A percentile compares a stretch with the other conserved stretches of the same genome.
Conservation (phyloP, 2,888 invertebrate species). For the Prenolepis imparis region DNA sequence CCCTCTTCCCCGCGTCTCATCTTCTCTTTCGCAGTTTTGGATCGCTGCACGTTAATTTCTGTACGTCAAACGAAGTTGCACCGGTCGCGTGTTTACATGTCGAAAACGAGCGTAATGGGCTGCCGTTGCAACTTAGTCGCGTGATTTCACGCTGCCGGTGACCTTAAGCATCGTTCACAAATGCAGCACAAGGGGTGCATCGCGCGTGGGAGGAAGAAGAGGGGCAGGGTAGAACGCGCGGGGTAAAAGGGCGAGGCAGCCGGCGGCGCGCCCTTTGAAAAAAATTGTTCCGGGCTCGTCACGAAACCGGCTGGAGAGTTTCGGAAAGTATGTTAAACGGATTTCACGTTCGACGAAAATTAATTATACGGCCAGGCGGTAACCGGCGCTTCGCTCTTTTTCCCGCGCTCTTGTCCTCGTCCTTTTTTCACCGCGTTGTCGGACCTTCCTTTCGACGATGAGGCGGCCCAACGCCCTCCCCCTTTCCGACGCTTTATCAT, state of each 20-base stretch:
- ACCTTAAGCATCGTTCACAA: constrained; percentile 55
- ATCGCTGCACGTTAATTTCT: constrained; percentile 65
- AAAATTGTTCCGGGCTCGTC: constrained; percentile 62
- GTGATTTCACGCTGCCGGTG: constrained; percentile 58
- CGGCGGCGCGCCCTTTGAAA: constrained; percentile 66
- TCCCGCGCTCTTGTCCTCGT: constrained; percentile 23
- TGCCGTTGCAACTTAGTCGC: constrained; percentile 60
- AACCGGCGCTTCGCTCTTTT: constrained; percentile 35
- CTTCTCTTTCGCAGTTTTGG: constrained; percentile 59
- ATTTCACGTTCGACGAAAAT: constrained; percentile 68
- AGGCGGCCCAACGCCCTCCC: constrained; percentile 39
- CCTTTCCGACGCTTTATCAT: constrained; percentile 60
- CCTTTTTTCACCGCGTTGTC: constrained; percentile 51
- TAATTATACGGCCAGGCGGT: constrained; percentile 65
- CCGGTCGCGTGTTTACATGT: constrained; percentile 62
- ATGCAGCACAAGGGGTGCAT: constrained; percentile 29
- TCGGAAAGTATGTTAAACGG: constrained; percentile 69
- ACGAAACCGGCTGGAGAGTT: constrained; percentile 54
- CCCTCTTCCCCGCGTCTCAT: background rate
- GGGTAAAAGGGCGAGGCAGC: constrained; percentile 42
- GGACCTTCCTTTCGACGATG: constrained; percentile 56
- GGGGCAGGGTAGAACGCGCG: background rate
- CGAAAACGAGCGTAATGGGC: constrained; percentile 61
- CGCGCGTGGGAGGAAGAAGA: background rate
- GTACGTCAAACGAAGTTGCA: constrained; percentile 60